These are phyloP conservation scores for Lasioglossum lativentre DNA, from an alignment of 2,888 invertebrate genomes.

Conservation along the genomic window DNA sequence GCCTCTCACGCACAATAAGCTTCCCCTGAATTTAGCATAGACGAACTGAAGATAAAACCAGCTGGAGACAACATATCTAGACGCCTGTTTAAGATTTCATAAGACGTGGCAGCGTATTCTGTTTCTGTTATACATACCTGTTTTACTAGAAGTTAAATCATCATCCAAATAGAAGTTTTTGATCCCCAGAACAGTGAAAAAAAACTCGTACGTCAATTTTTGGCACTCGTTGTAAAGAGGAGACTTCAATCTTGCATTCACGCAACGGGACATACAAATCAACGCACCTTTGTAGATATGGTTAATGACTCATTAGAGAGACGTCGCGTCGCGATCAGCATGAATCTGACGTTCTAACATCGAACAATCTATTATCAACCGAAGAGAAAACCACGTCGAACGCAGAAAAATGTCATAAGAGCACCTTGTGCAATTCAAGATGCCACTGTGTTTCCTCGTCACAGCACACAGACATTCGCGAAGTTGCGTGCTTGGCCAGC, in stretches of 20 bases:
- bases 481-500: conserved; percentile 39
- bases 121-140: not conserved
- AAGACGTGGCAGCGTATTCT: not conserved
- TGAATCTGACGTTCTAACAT: too few relatives aligned
- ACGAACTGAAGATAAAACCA: not conserved
- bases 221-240: too few relatives aligned
- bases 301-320: too few relatives aligned
- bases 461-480: conserved; percentile 21
- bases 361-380: not conserved
- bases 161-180: not conserved
- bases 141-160: not conserved
- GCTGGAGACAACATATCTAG: too few relatives aligned
- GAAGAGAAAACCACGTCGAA: not conserved
- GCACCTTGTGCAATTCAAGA: conserved; percentile 21
- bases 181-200: too few relatives aligned
- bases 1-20: not conserved
- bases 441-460: conserved; percentile 14
- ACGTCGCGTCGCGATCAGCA: too few relatives aligned
- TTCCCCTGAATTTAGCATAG: not conserved
- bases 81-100: not conserved
- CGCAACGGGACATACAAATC: too few relatives aligned
- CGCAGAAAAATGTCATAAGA: conserved; percentile 12
- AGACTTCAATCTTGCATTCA: too few relatives aligned
- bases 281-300: too few relatives aligned
- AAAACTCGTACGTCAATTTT: too few relatives aligned